Percentiles rank a stretch among this genome's conserved stretches.
These are phyloP conservation scores for Phyllopteryx taeniolatus DNA, from an alignment of 2,113 vertebrate genomes.

Conservation along the genomic window DNA sequence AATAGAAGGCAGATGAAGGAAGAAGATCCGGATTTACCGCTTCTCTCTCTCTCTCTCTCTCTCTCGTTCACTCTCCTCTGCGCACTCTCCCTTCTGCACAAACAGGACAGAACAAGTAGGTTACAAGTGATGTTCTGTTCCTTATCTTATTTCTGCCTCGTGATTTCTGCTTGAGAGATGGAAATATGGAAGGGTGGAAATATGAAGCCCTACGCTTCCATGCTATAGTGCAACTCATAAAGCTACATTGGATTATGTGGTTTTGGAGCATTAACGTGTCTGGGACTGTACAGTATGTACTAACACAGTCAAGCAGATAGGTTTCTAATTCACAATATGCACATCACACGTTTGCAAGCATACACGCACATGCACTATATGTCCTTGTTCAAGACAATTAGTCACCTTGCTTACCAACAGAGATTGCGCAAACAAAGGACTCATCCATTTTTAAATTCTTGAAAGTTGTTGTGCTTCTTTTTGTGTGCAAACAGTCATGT, in stretches of 20 bases:
- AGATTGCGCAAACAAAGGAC: background rate
- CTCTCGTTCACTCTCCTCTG: conserved; percentile 33
- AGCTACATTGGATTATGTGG: conserved; percentile 54
- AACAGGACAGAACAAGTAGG: background rate
- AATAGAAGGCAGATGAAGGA: background rate
- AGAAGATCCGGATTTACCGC: conserved; percentile 34
- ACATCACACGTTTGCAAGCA: background rate
- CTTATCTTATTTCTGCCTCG: background rate
- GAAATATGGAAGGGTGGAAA: conserved; percentile 33
- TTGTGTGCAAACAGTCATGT: conserved; percentile 1
- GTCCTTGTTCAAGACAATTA: background rate
- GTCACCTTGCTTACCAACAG: background rate
- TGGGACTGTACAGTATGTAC: conserved; percentile 28
- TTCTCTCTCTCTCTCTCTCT: conserved; percentile 42
- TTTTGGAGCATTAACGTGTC: conserved; percentile 66
- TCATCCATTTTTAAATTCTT: background rate
- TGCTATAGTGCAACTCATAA: conserved; percentile 51
- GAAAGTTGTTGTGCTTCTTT: background rate
- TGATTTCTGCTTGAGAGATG: conserved; percentile 26
- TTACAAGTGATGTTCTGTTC: background rate
- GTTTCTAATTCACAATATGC: background rate
- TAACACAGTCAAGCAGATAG: conserved; percentile 39
- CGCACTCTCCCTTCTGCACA: conserved; percentile 17
- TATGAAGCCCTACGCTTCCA: conserved; percentile 37
- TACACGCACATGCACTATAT: background rate